These are phyloP conservation scores for Synergus laeviventris DNA, from an alignment of 2,888 invertebrate species.

Conservation along the genomic window DNA sequence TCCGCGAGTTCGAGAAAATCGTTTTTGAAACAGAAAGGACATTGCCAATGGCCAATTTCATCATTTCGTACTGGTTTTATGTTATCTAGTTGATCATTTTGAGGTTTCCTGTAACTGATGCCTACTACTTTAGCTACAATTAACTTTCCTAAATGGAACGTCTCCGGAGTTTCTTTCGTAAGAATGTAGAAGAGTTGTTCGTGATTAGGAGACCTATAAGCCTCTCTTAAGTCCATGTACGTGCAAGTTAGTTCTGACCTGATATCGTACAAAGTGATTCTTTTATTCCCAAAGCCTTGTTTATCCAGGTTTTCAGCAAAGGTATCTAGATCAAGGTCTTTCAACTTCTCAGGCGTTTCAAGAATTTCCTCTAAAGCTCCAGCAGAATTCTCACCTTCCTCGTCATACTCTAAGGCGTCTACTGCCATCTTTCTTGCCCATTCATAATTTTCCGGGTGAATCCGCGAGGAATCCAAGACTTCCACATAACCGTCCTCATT, in stretches of 20 bases:
- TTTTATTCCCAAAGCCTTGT: conserved; percentile 89
- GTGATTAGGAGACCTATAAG: conserved; percentile 85
- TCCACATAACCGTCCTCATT: conserved; percentile 94
- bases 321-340: conserved; percentile 96
- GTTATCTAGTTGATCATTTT: conserved; percentile 93
- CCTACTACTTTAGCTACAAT: conserved; percentile 86
- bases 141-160: conserved; percentile 91
- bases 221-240: conserved; percentile 89
- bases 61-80: conserved; percentile 96
- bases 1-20: conserved; percentile 96
- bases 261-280: conserved; percentile 96
- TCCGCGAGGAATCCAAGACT: conserved; percentile 95
- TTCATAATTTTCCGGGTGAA: conserved; percentile 98
- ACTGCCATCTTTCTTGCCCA: conserved; percentile 99
- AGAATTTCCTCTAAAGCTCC: conserved; percentile 97
- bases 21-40: conserved; percentile 95
- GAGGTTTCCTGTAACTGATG: conserved; percentile 90
- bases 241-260: conserved; percentile 94
- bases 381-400: conserved; percentile 95
- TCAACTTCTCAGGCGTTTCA: conserved; percentile 92
- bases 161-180: conserved; percentile 95
- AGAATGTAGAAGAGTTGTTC: conserved; percentile 95
- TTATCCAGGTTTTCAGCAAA: conserved; percentile 97
- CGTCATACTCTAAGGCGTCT: conserved; percentile 97
- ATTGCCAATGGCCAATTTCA: conserved; percentile 94